A percentile compares a stretch with the other conserved stretches of the same genome.
Evolutionary conservation across 30 jellyfish, hydroid and myxozoan species (phyloP).

Genomic region (Aurelia aurita complex sp. Pacific): DNA sequence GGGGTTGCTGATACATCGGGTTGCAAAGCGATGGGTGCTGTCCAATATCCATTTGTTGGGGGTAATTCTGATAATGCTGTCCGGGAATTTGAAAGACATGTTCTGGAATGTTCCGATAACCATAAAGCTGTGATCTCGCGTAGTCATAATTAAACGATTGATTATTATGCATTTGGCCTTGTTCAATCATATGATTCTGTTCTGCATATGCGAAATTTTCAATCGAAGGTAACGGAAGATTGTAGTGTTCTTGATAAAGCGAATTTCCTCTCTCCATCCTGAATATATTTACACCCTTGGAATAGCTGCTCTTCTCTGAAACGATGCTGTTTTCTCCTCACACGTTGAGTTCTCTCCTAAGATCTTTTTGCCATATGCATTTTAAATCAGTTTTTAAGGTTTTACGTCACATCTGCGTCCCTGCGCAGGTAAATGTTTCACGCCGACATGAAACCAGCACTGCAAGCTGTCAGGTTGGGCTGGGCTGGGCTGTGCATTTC

Average conservation of each 20-base stretch:
- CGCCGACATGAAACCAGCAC: too few relatives aligned
- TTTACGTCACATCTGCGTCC: too few relatives aligned
- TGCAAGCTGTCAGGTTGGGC: too few relatives aligned
- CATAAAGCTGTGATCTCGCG: constrained; percentile 33
- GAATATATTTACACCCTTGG: too few relatives aligned
- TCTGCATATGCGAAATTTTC: constrained; percentile 74
- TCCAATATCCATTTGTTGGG: constrained; percentile 44
- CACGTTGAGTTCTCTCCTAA: too few relatives aligned
- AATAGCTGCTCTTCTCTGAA: too few relatives aligned
- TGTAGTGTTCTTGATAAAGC: constrained; percentile 67
- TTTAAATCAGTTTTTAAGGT: too few relatives aligned
- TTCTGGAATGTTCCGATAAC: constrained; percentile 57
- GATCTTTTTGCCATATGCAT: too few relatives aligned
- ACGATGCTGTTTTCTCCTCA: too few relatives aligned
- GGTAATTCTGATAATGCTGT: constrained; percentile 56
- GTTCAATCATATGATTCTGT: constrained; percentile 30
- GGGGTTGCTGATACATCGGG: constrained; percentile 49
- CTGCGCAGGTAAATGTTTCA: too few relatives aligned
- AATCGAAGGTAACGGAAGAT: constrained; percentile 71
- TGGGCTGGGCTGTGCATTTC: too few relatives aligned
- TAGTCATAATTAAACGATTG: constrained; percentile 52
- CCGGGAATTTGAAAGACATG: constrained; percentile 23
- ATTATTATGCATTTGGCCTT: constrained; percentile 6
- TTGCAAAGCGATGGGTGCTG: constrained; percentile 51
- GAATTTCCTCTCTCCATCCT: constrained; percentile 44